Percentiles rank a stretch among this genome's conserved stretches.
These are phyloP conservation scores for Drosophila ustulata DNA, from an alignment of 2,888 invertebrate species.

Conservation along the genomic window DNA sequence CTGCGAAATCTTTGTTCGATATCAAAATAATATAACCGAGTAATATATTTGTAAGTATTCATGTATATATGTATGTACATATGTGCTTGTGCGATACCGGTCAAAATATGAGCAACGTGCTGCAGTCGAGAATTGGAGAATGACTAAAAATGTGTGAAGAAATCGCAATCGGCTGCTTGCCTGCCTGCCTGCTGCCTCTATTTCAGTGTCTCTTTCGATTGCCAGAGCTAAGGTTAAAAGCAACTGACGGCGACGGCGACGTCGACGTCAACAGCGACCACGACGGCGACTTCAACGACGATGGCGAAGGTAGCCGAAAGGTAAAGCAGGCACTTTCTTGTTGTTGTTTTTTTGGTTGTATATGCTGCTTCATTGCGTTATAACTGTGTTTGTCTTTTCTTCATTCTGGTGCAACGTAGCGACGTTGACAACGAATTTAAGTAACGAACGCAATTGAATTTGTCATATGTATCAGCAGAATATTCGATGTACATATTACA, in stretches of 20 bases:
- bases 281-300: slow-evolving; percentile 23
- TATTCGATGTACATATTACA: slow-evolving; percentile 11
- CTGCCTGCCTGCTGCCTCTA: slow-evolving; percentile 35
- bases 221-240: slow-evolving; percentile 72
- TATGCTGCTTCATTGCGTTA: slow-evolving; percentile 47
- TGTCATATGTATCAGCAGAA: slow-evolving; percentile 35
- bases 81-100: slow-evolving; percentile 28
- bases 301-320: slow-evolving; percentile 60
- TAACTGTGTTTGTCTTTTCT: slow-evolving; percentile 43
- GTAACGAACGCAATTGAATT: slow-evolving; percentile 52
- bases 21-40: slow-evolving; percentile 21
- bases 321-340: slow-evolving; percentile 44
- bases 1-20: slow-evolving; percentile 43
- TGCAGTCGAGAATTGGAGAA: slow-evolving; percentile 61
- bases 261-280: slow-evolving; percentile 6
- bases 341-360: slow-evolving; percentile 30
- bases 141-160: slow-evolving; percentile 68
- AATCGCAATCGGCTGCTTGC: slow-evolving; percentile 41
- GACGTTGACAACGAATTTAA: slow-evolving; percentile 35
- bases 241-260: slow-evolving; percentile 42
- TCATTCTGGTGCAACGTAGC: slow-evolving; percentile 42
- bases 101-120: slow-evolving; percentile 49
- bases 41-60: neutral
- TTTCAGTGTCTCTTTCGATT: slow-evolving; percentile 56
- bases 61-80: neutral